These are phyloP conservation scores for Hydrozoanthus gracilis DNA, from an alignment of 92 coral and sea anemone species.

Conservation along the genomic window DNA sequence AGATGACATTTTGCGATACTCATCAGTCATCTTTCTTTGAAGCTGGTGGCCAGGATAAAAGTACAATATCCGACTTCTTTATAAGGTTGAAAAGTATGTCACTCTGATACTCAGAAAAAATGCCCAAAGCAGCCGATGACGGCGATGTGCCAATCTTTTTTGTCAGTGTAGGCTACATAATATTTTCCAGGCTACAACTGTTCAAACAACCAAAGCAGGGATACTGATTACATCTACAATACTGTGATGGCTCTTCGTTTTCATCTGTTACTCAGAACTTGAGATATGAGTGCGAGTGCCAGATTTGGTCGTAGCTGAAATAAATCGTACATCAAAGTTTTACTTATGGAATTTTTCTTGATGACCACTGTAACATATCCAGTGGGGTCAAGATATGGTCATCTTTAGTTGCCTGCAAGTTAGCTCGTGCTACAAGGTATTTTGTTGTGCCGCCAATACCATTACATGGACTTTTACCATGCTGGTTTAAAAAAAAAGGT, in stretches of 20 bases:
- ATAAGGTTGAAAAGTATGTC: neutral
- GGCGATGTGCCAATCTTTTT: no score
- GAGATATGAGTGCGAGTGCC: neutral
- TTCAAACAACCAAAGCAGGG: neutral
- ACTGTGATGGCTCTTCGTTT: neutral
- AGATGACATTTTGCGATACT: neutral
- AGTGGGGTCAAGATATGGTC: neutral
- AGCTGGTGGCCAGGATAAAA: slow-evolving; percentile 15
- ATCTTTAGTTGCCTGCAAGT: neutral
- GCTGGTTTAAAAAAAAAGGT: no score
- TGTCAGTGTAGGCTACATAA: neutral
- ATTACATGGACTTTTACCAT: no score
- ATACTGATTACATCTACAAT: neutral
- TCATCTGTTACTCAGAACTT: neutral
- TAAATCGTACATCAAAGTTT: neutral
- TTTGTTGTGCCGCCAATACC: no score
- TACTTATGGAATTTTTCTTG: neutral
- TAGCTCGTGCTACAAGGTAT: neutral
- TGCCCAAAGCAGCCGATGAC: slow-evolving; percentile 1
- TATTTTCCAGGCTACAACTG: neutral
- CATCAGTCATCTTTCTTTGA: slow-evolving; percentile 10
- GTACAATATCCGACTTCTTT: neutral
- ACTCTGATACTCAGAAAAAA: neutral
- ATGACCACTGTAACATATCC: neutral
- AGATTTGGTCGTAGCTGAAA: neutral